Conservation (phyloP, 2,888 invertebrate species). For the Chrysina gloriosa region DNA sequence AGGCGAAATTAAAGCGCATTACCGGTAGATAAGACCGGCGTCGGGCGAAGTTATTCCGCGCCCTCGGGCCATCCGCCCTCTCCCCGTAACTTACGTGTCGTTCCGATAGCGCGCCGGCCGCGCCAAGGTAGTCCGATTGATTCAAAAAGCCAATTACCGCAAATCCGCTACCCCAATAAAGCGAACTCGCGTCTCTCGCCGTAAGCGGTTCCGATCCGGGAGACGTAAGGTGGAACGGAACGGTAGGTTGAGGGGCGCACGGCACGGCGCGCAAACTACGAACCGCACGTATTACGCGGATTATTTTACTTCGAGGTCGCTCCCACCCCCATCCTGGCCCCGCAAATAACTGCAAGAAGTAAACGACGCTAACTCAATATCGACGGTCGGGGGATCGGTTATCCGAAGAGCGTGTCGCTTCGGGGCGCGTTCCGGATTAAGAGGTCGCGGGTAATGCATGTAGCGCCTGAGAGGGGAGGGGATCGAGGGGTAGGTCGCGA, state of each 20-base stretch:
- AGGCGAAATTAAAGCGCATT: too few relatives aligned
- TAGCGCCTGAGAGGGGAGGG: too few relatives aligned
- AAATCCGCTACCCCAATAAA: slow-evolving; percentile 11
- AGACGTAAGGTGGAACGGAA: not conserved
- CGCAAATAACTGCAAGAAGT: not conserved
- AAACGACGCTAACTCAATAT: slow-evolving; percentile 3
- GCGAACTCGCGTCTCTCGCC: too few relatives aligned
- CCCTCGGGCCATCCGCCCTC: too few relatives aligned
- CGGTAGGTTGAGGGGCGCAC: not conserved
- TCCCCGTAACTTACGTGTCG: too few relatives aligned
- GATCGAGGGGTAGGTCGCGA: too few relatives aligned
- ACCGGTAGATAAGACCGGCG: too few relatives aligned
- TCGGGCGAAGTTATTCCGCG: too few relatives aligned
- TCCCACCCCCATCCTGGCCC: too few relatives aligned
- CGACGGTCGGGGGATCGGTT: not conserved
- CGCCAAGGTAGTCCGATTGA: slow-evolving; percentile 15
- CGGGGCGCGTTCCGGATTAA: slow-evolving; percentile 5
- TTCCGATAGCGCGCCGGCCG: not conserved
- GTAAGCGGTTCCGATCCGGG: too few relatives aligned
- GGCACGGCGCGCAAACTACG: not conserved
- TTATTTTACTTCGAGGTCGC: not conserved
- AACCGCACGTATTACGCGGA: not conserved
- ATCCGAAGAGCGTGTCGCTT: slow-evolving; percentile 7
- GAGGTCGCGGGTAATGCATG: slow-evolving; percentile 2
- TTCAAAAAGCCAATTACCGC: slow-evolving; percentile 30